Evolutionary conservation across 2,888 invertebrate species (phyloP).

Genomic region (Hydriomena furcata): DNA sequence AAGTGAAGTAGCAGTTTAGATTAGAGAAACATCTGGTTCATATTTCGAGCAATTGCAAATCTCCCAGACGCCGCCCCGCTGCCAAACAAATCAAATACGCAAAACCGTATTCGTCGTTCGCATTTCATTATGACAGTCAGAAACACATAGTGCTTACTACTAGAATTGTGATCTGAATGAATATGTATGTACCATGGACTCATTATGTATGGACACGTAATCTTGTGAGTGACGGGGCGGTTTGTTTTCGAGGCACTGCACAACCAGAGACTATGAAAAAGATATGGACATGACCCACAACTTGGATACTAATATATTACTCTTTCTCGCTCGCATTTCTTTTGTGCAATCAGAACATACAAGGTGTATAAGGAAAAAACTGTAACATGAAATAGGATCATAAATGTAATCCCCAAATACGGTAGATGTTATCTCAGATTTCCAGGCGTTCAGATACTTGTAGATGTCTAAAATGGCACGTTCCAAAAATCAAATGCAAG

Average conservation of each 20-base stretch:
- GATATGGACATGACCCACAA: neutral
- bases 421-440: too few species aligned
- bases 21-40: neutral
- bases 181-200: constrained; percentile 47
- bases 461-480: too few species aligned
- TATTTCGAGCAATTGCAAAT: constrained; percentile 7
- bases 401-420: too few species aligned
- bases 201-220: constrained; percentile 52
- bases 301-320: neutral
- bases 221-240: constrained; percentile 29
- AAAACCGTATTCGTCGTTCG: constrained; percentile 41
- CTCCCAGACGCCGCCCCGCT: constrained; percentile 18
- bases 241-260: constrained; percentile 7
- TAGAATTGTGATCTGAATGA: constrained; percentile 46
- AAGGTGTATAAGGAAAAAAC: too few species aligned
- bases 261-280: constrained; percentile 1
- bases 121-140: constrained; percentile 47
- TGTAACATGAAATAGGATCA: too few species aligned
- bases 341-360: constrained; percentile 3
- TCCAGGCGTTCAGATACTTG: too few species aligned
- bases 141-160: constrained; percentile 41
- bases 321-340: neutral
- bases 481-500: too few species aligned
- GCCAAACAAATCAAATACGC: constrained; percentile 37
- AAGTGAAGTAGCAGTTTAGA: too few species aligned